Evolutionary conservation across 2,113 vertebrate genomes (phyloP).

Genomic region (Menura novaehollandiae): DNA sequence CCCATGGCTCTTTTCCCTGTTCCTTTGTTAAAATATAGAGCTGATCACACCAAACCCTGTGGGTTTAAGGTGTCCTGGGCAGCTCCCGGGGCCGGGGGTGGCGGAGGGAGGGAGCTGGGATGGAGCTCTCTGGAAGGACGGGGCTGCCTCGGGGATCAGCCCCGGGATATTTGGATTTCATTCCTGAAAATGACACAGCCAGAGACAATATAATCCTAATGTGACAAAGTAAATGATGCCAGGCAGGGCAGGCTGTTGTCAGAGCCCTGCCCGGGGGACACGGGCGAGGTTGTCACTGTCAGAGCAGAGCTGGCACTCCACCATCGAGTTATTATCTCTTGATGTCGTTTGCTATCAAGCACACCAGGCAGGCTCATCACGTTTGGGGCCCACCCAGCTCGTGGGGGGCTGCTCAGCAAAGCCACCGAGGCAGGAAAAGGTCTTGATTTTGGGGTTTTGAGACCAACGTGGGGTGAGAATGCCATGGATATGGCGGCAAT

Average conservation of each 20-base stretch:
- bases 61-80: not conserved
- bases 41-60: not conserved
- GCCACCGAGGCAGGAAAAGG: too few relatives aligned
- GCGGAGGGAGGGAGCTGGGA: accelerated
- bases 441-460: accelerated
- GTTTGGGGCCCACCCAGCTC: not conserved
- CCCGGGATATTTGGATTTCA: accelerated
- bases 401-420: not conserved
- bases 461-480: accelerated
- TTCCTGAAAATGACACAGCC: accelerated
- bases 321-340: not conserved
- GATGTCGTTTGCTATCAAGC: not conserved
- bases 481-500: accelerated
- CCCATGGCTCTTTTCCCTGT: not conserved
- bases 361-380: not conserved
- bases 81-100: accelerated
- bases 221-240: not conserved
- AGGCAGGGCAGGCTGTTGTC: not conserved
- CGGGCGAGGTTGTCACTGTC: not conserved
- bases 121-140: not conserved
- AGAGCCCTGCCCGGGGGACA: not conserved
- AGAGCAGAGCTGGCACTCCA: not conserved
- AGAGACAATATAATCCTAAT: not conserved
- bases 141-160: not conserved
- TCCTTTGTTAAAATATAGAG: not conserved